These are phyloP conservation scores for Micoletzkya japonica DNA, from an alignment of 2,888 invertebrate genomes.

Conservation along the genomic window DNA sequence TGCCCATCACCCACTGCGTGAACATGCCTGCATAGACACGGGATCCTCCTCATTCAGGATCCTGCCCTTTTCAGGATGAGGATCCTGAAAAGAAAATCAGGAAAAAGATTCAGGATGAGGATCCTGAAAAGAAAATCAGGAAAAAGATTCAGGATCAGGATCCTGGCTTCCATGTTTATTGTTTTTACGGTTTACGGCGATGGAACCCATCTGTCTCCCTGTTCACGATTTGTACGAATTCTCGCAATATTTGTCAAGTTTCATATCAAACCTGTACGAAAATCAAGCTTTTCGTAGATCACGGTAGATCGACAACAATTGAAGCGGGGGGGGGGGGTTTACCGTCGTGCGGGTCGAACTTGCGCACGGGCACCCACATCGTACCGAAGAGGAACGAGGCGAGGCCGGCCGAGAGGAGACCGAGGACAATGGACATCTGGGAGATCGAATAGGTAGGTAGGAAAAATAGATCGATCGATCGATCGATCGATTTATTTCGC, in stretches of 20 bases:
- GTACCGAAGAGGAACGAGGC: conserved; percentile 67
- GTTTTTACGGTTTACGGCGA: too few species aligned
- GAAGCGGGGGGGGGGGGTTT: conserved; percentile 29
- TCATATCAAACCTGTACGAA: too few species aligned
- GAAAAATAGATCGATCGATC: too few species aligned
- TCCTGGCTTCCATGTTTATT: not conserved
- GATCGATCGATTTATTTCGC: too few species aligned
- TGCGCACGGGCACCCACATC: conserved; percentile 67
- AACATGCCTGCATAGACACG: conserved; percentile 66
- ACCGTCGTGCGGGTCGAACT: conserved; percentile 67
- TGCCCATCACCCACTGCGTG: conserved; percentile 68
- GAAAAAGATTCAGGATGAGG: not conserved
- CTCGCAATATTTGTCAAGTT: too few species aligned
- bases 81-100: not conserved
- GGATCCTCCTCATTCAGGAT: too few species aligned
- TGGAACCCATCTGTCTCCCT: too few species aligned
- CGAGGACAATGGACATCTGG: conserved; percentile 44
- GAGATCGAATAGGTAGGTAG: too few species aligned
- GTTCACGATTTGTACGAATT: too few species aligned
- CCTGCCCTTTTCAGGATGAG: too few species aligned
- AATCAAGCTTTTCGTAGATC: too few species aligned
- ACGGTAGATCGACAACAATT: too few species aligned
- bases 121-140: not conserved
- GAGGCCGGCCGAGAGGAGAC: conserved; percentile 65
- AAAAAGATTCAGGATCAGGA: not conserved